Base-by-base conservation (phyloP, 2,888 invertebrate species). In the Drosophila sordidula region DNA sequence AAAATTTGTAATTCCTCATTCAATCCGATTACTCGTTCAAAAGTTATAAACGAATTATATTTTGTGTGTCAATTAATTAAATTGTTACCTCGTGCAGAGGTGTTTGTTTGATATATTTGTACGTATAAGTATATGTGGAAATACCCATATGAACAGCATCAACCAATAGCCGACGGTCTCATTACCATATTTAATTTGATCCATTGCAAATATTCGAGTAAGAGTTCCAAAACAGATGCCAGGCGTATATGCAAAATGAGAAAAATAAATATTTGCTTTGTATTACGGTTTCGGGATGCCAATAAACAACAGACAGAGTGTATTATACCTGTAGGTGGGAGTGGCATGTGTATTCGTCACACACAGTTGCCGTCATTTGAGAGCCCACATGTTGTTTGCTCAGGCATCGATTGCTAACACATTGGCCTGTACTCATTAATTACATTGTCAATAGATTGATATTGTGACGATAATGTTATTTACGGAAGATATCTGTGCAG, bases 361-460 rank as follows among this genome's bases (percentile, higher is more conserved):
- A 9, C 29, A 29, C 9, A 29, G 29, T 29, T 8, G 8, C 26
- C 26, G 26, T 6, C 26, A 8, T 55, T 41, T 38, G 50, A 49
- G 34, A 52, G 29, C 42, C 44, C 44, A 11, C 52, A 62, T 42
- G 29, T 42, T 63, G 71, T 57, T 71, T 63, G 50, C 70, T 39
- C 63, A 49, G 55, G 64, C 57, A 57, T 65, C 54, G 57, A 45
- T 39, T 73, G 52, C 59, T 77, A 61, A 44, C 74, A 61, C 65
- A 69, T 54, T 64, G 58, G 42, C 18, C 22, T 39, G 44, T 57
- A 52, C 50, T 62, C 78, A 84, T 80, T 80, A 80, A 87, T 80
- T 80, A 84, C 85, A 78, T 81, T 78, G 80, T 70, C 84, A 80
- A 87, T 70, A 87, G 75, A 67, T 54, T 55, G 46, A 36, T 22